A percentile compares a stretch with the other conserved stretches of the same genome.
These are phyloP conservation scores for Galago senegalensis DNA, from an alignment of 2,797 vertebrate genomes.

Conservation along the genomic window DNA sequence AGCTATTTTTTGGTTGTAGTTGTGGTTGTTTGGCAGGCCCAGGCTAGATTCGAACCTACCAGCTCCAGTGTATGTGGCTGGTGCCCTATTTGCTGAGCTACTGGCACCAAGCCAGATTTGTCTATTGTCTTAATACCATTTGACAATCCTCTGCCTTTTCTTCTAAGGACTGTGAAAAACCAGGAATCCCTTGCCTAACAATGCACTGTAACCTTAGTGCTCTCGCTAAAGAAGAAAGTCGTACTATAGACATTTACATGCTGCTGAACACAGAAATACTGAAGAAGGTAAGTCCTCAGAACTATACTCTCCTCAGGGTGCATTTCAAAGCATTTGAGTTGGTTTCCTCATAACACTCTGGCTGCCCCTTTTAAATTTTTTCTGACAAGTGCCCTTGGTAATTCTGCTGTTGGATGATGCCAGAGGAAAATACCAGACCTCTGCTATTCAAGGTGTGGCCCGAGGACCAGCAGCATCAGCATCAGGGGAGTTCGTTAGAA, in stretches of 20 bases:
- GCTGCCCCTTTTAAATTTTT: background rate
- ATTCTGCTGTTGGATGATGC: background rate
- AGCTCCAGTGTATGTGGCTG: no score
- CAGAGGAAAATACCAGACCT: background rate
- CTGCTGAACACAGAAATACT: conserved; percentile 98
- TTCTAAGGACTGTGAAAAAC: conserved; percentile 96
- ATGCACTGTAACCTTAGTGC: conserved; percentile 94
- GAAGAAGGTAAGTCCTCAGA: conserved; percentile 92
- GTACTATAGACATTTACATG: conserved; percentile 94
- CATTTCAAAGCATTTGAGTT: background rate
- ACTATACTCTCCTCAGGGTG: accelerated
- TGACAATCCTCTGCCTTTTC: conserved; percentile 68
- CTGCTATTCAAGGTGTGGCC: background rate
- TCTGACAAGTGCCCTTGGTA: background rate
- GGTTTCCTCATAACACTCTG: background rate
- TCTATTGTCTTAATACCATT: background rate
- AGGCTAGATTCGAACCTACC: no score
- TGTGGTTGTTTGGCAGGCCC: no score
- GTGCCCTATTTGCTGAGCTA: no score
- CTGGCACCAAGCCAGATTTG: background rate
- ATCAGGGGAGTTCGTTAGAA: background rate
- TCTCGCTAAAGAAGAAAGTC: conserved; percentile 95
- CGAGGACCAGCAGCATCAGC: accelerated
- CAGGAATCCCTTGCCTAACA: conserved; percentile 93
- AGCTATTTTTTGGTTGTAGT: no score